Percentiles rank a stretch among this genome's conserved stretches.
Evolutionary conservation across 2,888 invertebrate genomes (phyloP).

Genomic region (Agrotis puta): DNA sequence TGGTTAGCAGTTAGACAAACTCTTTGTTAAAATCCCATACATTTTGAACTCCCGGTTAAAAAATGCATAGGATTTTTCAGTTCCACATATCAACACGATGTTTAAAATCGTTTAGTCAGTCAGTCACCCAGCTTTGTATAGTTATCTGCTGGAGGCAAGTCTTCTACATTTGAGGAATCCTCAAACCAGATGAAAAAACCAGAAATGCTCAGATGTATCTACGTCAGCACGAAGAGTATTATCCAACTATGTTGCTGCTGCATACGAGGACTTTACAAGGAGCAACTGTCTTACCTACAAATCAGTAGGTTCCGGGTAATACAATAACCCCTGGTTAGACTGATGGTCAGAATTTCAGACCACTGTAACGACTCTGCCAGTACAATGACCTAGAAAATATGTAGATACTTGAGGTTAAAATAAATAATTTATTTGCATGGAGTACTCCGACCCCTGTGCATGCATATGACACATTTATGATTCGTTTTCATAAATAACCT

Average conservation of each 20-base stretch:
- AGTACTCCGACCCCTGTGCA: conserved; percentile 25
- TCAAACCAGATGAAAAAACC: no score
- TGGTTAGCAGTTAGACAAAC: no score
- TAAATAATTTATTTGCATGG: conserved; percentile 15
- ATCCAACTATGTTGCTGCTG: no score
- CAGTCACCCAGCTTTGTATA: not conserved
- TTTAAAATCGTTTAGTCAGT: not conserved
- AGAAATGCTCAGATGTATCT: no score
- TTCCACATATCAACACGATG: not conserved
- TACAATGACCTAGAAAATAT: conserved; percentile 26
- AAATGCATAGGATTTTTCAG: no score
- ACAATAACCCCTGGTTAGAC: no score
- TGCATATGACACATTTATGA: conserved; percentile 40
- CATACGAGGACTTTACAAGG: no score
- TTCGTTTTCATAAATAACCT: conserved; percentile 43
- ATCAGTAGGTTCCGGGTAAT: no score
- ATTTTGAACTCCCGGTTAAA: no score
- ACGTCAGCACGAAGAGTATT: not conserved
- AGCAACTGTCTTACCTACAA: no score
- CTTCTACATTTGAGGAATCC: not conserved
- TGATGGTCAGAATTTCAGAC: no score
- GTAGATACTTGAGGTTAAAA: conserved; percentile 25
- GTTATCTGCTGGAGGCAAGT: not conserved
- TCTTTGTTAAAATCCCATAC: no score
- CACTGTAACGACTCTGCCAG: not conserved